phyloP scores from a whole-genome alignment of 92 coral and sea anemone species.

The Blastomussa wellsi region DNA sequence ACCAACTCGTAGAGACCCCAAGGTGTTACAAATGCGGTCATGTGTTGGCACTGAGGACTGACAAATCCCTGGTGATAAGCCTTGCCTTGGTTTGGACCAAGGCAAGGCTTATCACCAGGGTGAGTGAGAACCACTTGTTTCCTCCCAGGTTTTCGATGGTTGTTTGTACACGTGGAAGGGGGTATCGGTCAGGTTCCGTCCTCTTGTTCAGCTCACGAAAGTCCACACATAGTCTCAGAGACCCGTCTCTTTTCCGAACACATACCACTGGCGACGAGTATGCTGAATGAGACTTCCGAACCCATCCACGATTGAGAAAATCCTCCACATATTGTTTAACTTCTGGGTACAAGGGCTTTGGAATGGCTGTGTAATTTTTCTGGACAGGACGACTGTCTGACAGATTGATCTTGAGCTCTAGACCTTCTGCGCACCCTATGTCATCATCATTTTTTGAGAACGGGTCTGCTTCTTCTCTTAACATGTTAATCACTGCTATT shows the following conservation, averaged over 20 bases:
- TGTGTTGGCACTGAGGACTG: no score
- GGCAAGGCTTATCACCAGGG: no score
- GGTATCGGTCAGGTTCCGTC: slow-evolving; percentile 50
- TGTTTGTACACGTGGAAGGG: slow-evolving; percentile 50
- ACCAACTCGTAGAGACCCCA: no score
- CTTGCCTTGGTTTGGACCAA: no score
- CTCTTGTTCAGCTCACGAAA: slow-evolving; percentile 45
- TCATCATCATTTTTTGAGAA: slow-evolving; percentile 46
- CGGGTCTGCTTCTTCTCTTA: no score
- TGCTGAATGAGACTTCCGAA: slow-evolving; percentile 38
- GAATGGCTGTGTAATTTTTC: slow-evolving; percentile 39
- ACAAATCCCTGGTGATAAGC: no score
- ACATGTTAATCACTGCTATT: no score
- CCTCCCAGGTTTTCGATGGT: no score
- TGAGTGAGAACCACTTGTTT: no score
- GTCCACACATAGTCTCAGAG: slow-evolving; percentile 47
- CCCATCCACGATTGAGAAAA: slow-evolving; percentile 38
- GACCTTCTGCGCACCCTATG: slow-evolving; percentile 42
- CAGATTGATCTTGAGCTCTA: slow-evolving; percentile 48
- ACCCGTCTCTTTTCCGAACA: slow-evolving; percentile 53
- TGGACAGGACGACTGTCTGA: slow-evolving; percentile 45
- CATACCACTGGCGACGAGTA: slow-evolving; percentile 44
- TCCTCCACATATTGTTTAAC: slow-evolving; percentile 56
- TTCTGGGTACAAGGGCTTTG: slow-evolving; percentile 46
- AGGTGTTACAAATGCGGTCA: no score